Evolutionary conservation across 2,797 vertebrate genomes (phyloP).

Genomic region (Xenops minutus): DNA sequence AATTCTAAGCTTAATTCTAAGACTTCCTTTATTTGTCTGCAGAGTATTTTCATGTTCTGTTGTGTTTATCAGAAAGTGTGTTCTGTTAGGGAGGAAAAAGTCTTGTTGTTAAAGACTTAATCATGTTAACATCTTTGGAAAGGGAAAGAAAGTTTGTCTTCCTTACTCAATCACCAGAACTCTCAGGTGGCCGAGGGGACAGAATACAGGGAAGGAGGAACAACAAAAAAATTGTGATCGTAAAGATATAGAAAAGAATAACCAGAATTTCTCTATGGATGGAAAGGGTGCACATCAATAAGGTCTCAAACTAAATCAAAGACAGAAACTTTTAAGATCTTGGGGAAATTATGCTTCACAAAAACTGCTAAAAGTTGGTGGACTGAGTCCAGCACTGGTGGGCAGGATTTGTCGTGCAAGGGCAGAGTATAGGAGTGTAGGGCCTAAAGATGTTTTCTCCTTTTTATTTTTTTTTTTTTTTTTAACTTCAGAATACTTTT

Average conservation of each 20-base stretch:
- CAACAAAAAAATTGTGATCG: background rate
- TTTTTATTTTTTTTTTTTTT: too few relatives aligned
- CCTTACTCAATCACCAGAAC: rapidly evolving
- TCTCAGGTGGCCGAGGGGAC: background rate
- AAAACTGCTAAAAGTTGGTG: background rate
- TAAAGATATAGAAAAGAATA: background rate
- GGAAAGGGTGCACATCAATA: background rate
- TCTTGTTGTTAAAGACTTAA: background rate
- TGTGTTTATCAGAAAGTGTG: background rate
- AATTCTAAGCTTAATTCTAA: background rate
- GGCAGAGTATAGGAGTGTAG: rapidly evolving
- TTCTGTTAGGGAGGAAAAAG: background rate
- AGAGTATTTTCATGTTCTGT: background rate
- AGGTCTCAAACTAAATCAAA: background rate
- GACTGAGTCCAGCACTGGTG: too few relatives aligned
- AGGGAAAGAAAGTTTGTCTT: background rate
- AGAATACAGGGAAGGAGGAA: background rate
- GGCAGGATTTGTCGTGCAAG: background rate
- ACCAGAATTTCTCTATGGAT: background rate
- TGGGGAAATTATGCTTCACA: background rate
- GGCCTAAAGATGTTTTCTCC: background rate
- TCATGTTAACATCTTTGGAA: background rate
- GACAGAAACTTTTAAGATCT: background rate
- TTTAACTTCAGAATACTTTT: background rate
- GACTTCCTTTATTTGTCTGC: background rate